Conservation (phyloP, 2,113 vertebrate species). For the Trochalopteron elliotii region DNA sequence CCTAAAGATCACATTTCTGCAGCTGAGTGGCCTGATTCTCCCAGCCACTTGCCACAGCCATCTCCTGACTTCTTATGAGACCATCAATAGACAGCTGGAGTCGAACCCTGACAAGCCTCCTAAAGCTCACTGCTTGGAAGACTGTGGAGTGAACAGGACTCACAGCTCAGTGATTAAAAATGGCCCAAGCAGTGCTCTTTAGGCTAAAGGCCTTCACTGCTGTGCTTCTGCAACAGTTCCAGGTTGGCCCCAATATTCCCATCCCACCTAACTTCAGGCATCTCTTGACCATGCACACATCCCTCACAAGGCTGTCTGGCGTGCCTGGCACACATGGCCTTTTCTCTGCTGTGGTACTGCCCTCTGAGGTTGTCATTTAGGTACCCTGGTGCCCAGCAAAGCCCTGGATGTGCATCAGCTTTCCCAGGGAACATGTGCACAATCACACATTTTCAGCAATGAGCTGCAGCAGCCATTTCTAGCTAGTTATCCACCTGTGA, state of each 20-base stretch:
- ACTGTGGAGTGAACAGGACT: not conserved
- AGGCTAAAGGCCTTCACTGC: not conserved
- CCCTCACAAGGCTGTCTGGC: not conserved
- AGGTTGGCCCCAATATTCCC: not conserved
- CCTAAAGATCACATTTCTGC: not conserved
- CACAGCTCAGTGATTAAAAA: not conserved
- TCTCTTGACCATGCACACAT: not conserved
- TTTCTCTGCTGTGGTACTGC: not conserved
- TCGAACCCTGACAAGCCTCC: not conserved
- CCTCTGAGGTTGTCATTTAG: not conserved
- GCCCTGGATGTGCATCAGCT: not conserved
- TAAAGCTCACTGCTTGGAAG: not conserved
- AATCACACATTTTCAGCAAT: not conserved
- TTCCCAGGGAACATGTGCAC: not conserved
- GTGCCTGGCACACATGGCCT: rapidly evolving
- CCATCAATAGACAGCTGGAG: not conserved
- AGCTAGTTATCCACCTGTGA: not conserved
- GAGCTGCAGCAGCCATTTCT: not conserved
- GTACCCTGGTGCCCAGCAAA: not conserved
- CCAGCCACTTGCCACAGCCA: not conserved
- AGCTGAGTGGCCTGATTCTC: not conserved
- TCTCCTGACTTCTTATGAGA: not conserved
- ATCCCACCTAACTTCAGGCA: not conserved
- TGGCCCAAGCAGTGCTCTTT: not conserved
- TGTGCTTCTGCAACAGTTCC: not conserved